phyloP scores from a whole-genome alignment of 2,888 invertebrate species.

The Platycheirus rosarum region DNA sequence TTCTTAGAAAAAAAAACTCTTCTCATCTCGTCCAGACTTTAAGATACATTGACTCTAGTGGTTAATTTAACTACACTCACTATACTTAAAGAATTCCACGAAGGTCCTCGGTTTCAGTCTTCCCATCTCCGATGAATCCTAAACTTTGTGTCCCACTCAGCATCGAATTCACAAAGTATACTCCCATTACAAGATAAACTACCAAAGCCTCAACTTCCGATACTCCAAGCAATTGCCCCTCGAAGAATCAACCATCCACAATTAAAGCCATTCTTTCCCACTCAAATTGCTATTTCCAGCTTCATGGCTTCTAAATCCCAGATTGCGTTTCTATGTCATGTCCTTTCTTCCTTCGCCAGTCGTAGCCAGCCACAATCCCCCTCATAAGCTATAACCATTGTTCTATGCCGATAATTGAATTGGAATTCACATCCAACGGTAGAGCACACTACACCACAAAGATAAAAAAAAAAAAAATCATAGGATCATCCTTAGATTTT shows the following conservation, averaged over 20 bases:
- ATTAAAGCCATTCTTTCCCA: slow-evolving; percentile 51
- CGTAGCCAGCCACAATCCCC: not conserved
- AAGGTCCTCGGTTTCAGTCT: no score
- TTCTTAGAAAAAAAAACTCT: no score
- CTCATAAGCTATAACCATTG: slow-evolving; percentile 29
- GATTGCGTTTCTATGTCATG: slow-evolving; percentile 59
- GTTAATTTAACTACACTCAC: no score
- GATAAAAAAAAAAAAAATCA: slow-evolving; percentile 39
- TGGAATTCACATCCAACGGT: slow-evolving; percentile 55
- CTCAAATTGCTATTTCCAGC: slow-evolving; percentile 66
- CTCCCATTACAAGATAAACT: slow-evolving; percentile 40
- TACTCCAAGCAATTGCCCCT: slow-evolving; percentile 21
- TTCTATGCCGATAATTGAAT: slow-evolving; percentile 63
- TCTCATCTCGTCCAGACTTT: no score
- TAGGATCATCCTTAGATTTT: slow-evolving; percentile 36
- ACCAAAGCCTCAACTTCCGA: slow-evolving; percentile 41
- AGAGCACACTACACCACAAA: not conserved
- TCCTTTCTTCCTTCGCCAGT: slow-evolving; percentile 15
- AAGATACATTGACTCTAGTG: no score
- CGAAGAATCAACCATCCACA: slow-evolving; percentile 37
- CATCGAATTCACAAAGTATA: slow-evolving; percentile 22
- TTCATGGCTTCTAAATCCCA: slow-evolving; percentile 60
- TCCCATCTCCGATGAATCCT: no score
- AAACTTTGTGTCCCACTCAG: not conserved
- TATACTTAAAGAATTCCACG: no score